These are phyloP conservation scores for Achlya flavicornis DNA, from an alignment of 2,888 invertebrate species.

Conservation along the genomic window DNA sequence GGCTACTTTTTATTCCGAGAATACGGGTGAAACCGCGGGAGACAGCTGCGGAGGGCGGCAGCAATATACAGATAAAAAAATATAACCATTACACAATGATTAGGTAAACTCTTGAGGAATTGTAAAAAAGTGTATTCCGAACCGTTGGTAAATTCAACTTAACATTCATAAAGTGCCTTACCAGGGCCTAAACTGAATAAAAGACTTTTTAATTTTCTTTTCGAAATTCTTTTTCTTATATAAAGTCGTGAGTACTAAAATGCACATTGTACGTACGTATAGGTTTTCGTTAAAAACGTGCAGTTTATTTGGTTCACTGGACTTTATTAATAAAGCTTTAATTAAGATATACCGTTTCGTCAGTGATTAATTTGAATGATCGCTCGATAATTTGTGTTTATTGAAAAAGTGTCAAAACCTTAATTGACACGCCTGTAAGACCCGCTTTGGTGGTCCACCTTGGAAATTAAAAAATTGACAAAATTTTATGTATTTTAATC, in stretches of 20 bases:
- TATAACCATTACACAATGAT: too few species aligned
- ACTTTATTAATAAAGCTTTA: slow-evolving; percentile 76
- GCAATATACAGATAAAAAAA: too few species aligned
- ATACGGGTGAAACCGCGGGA: too few species aligned
- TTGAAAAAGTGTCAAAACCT: slow-evolving; percentile 69
- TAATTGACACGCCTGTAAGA: slow-evolving; percentile 27
- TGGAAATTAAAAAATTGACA: background rate
- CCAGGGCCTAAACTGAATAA: too few species aligned
- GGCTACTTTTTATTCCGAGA: too few species aligned
- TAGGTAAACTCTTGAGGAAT: too few species aligned
- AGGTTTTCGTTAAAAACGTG: slow-evolving; percentile 66
- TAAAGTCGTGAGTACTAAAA: slow-evolving; percentile 26
- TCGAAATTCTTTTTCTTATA: background rate
- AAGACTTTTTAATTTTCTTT: too few species aligned
- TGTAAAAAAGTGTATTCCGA: too few species aligned
- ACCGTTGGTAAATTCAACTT: too few species aligned
- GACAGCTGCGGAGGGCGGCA: too few species aligned
- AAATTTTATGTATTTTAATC: background rate
- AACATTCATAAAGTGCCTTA: too few species aligned
- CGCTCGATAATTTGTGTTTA: slow-evolving; percentile 61
- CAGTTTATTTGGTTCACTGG: slow-evolving; percentile 67
- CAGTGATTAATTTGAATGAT: slow-evolving; percentile 73
- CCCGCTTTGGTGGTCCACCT: background rate
- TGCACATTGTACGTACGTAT: slow-evolving; percentile 25
- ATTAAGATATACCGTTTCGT: slow-evolving; percentile 74